phyloP scores from a whole-genome alignment of 2,113 vertebrate species.

The Nycticebus coucang region DNA sequence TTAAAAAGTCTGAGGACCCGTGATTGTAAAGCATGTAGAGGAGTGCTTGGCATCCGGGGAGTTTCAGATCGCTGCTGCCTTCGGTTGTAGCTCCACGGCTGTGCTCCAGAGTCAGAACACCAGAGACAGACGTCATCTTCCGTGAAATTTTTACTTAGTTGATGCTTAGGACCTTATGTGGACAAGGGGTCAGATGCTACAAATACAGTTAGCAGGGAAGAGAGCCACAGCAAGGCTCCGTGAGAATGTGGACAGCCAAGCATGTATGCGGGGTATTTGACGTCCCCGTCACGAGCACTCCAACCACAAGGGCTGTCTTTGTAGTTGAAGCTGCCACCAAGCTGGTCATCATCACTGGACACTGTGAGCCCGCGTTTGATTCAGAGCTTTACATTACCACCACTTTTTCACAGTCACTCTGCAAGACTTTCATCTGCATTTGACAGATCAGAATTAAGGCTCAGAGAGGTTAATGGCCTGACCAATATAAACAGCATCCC shows the following conservation, averaged over 20 bases:
- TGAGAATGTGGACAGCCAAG: background rate
- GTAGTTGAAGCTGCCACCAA: background rate
- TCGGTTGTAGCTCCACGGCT: background rate
- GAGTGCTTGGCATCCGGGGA: background rate
- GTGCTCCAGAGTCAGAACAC: background rate
- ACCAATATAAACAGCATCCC: background rate
- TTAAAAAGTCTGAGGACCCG: too few species aligned
- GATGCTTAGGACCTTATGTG: background rate
- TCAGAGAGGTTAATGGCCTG: background rate
- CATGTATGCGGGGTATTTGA: accelerated
- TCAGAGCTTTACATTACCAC: background rate
- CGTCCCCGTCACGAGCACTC: background rate
- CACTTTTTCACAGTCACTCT: background rate
- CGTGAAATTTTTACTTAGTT: background rate
- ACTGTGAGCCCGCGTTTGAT: background rate
- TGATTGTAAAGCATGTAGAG: background rate
- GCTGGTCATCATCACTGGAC: background rate
- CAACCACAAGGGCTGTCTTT: background rate
- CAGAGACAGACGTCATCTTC: background rate
- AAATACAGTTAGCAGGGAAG: background rate
- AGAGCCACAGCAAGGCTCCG: background rate
- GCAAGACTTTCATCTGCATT: background rate
- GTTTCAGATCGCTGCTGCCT: background rate
- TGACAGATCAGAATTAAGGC: background rate
- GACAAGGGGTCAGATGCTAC: background rate